Conservation (phyloP, 2,888 invertebrate species). For the Dryobota labecula region DNA sequence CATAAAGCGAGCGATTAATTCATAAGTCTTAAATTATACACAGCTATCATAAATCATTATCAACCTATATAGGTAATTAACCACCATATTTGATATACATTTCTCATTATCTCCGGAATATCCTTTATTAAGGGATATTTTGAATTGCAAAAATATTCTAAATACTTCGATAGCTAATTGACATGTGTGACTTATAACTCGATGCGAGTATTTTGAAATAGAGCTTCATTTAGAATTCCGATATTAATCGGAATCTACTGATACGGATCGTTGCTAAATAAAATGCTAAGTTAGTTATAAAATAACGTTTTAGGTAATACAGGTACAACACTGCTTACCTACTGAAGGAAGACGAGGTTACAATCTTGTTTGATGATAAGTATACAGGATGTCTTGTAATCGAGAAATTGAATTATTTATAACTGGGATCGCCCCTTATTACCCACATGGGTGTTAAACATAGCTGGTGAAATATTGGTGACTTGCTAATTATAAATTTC, state of each 20-base stretch:
- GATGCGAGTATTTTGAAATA: constrained; percentile 45
- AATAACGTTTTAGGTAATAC: constrained; percentile 57
- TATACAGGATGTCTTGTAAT: constrained; percentile 38
- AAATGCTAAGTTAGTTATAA: constrained; percentile 54
- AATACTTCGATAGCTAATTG: constrained; percentile 47
- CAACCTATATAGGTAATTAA: constrained; percentile 10
- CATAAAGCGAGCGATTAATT: background rate
- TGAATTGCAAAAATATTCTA: constrained; percentile 55
- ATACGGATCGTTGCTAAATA: constrained; percentile 55
- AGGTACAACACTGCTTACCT: constrained; percentile 34
- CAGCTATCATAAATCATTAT: constrained; percentile 13
- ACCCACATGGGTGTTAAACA: background rate
- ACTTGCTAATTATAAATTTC: no score
- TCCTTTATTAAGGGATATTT: constrained; percentile 35
- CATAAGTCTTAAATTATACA: background rate
- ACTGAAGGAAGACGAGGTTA: constrained; percentile 40
- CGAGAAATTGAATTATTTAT: constrained; percentile 35
- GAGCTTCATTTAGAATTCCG: constrained; percentile 51
- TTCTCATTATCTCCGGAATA: constrained; percentile 31
- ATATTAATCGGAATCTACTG: constrained; percentile 56
- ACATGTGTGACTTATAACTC: constrained; percentile 45
- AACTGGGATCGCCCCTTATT: constrained; percentile 6
- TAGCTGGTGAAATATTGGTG: background rate
- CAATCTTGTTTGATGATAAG: constrained; percentile 33
- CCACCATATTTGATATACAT: constrained; percentile 15